Evolutionary conservation across 2,888 invertebrate genomes (phyloP).

Genomic region (Netelia virgata): DNA sequence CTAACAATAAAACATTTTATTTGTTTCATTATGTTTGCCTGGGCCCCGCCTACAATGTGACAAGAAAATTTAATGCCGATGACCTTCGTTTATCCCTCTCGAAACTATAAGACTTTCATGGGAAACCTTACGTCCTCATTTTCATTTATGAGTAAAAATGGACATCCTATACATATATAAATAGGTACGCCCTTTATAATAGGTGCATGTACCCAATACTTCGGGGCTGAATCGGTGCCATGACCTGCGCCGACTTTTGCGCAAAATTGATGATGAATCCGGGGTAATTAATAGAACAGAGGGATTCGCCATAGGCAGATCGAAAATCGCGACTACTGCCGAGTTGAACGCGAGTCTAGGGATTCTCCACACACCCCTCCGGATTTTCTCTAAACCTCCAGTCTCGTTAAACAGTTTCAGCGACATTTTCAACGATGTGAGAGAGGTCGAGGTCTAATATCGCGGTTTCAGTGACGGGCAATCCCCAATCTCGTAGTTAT

Average conservation of each 20-base stretch:
- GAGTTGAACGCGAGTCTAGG: conserved; percentile 1
- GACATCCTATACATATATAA: neutral
- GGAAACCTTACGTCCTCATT: neutral
- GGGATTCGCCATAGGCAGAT: neutral
- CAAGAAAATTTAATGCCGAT: neutral
- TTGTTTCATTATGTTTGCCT: too few relatives aligned
- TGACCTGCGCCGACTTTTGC: conserved; percentile 62
- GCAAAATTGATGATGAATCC: conserved; percentile 80
- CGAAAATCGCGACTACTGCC: conserved; percentile 31
- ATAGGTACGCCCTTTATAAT: neutral
- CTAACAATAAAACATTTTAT: too few relatives aligned
- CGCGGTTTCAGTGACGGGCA: conserved; percentile 55
- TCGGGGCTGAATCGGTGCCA: conserved; percentile 18
- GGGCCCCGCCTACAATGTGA: neutral
- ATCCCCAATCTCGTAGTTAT: conserved; percentile 26
- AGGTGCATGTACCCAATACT: conserved; percentile 24
- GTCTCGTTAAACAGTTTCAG: conserved; percentile 19
- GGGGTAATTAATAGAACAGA: conserved; percentile 80
- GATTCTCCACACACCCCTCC: neutral
- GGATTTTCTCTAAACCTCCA: conserved; percentile 1
- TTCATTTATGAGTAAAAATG: neutral
- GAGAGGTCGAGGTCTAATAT: conserved; percentile 63
- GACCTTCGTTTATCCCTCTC: too few relatives aligned
- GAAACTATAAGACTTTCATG: too few relatives aligned
- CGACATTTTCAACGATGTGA: conserved; percentile 29